Evolutionary conservation across 1,140 invertebrate genomes (phyloP).

Genomic region (Drosophila tani): DNA sequence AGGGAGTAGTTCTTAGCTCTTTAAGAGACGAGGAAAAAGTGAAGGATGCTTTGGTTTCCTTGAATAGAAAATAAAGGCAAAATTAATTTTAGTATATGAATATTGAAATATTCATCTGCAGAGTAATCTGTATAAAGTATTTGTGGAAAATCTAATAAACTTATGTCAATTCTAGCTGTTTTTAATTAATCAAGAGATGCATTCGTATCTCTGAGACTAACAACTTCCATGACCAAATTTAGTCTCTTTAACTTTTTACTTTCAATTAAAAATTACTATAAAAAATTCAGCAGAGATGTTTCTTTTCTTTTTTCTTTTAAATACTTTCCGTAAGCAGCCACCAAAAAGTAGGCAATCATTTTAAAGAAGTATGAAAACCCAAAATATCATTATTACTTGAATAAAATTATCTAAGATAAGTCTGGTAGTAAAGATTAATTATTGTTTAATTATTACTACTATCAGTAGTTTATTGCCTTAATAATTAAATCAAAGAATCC

Average conservation of each 20-base stretch:
- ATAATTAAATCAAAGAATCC: background rate
- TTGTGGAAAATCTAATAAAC: background rate
- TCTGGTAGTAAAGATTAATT: background rate
- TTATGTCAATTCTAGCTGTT: background rate
- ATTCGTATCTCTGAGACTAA: background rate
- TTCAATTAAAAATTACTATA: background rate
- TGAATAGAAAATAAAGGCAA: background rate
- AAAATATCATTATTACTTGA: background rate
- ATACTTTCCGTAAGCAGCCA: background rate
- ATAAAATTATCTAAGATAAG: background rate
- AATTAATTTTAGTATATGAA: background rate
- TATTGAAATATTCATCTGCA: background rate
- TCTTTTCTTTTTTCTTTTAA: background rate
- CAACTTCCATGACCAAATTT: background rate
- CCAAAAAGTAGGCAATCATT: slow-evolving; percentile 9
- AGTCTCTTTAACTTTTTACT: background rate
- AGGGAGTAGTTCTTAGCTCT: background rate
- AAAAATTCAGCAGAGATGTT: background rate
- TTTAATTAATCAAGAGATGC: background rate
- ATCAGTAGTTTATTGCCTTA: background rate
- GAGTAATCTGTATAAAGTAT: background rate
- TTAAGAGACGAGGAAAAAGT: background rate
- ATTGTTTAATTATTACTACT: too few species aligned
- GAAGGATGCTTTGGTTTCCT: background rate
- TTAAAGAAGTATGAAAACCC: background rate